phyloP scores from a whole-genome alignment of 2,113 vertebrate genomes.

The Mormyrus iriodes region DNA sequence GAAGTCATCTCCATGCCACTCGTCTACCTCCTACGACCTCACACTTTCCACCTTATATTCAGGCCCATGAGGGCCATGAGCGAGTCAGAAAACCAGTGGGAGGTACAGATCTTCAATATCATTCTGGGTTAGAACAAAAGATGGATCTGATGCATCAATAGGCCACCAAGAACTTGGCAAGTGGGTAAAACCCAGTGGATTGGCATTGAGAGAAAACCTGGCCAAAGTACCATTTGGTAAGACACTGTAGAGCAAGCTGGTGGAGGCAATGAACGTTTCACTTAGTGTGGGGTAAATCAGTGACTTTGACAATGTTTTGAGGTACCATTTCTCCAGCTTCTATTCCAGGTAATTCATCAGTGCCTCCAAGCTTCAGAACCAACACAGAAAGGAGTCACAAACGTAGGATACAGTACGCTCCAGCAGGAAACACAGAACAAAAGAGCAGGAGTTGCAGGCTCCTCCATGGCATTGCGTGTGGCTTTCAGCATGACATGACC shows the following conservation, averaged over 20 bases:
- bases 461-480: not conserved
- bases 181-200: not conserved
- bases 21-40: not conserved
- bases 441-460: not conserved
- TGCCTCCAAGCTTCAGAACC: not conserved
- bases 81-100: not conserved
- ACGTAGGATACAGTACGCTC: not conserved
- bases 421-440: not conserved
- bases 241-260: not conserved
- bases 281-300: not conserved
- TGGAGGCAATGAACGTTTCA: not conserved
- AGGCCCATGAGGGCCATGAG: not conserved
- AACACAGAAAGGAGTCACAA: not conserved
- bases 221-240: not conserved
- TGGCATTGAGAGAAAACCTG: not conserved
- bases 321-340: not conserved
- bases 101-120: not conserved
- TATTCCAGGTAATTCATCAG: not conserved
- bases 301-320: not conserved
- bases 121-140: not conserved
- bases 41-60: not conserved
- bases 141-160: not conserved
- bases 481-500: not conserved
- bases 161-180: not conserved
- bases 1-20: not conserved